phyloP scores from a whole-genome alignment of 2,888 invertebrate species.

The Pterostichus madidus region DNA sequence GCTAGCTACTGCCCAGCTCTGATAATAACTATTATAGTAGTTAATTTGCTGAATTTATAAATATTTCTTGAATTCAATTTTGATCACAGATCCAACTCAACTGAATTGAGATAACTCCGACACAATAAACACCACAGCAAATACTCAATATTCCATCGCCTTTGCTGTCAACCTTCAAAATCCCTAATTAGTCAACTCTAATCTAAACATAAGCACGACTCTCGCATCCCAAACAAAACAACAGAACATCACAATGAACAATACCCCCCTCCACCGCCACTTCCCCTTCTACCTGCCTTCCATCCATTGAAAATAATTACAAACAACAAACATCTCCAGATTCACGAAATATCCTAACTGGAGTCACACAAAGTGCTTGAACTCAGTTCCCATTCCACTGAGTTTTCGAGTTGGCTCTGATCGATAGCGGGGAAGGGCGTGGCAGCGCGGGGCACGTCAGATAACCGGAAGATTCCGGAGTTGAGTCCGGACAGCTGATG shows the following conservation, averaged over 20 bases:
- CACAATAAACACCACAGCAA: no score
- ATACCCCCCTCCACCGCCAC: neutral
- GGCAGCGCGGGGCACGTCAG: conserved; percentile 36
- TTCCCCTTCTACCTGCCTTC: neutral
- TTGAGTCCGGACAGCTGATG: conserved; percentile 1
- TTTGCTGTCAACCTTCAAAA: neutral
- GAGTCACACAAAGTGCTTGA: conserved; percentile 14
- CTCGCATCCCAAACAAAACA: neutral
- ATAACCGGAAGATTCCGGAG: conserved; percentile 41
- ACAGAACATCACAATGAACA: neutral
- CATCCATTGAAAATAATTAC: conserved; percentile 12
- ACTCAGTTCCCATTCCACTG: conserved; percentile 9
- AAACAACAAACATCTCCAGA: conserved; percentile 16
- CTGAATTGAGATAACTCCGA: neutral
- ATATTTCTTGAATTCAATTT: no score
- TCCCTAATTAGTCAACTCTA: conserved; percentile 6
- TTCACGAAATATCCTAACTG: neutral
- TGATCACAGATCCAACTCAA: neutral
- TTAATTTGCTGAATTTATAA: no score
- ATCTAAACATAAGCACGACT: neutral
- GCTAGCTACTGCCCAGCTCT: no score
- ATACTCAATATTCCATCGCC: no score
- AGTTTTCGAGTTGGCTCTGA: conserved; percentile 41
- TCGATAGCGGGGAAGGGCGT: conserved; percentile 43
- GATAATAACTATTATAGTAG: no score